Percentiles rank a stretch among this genome's conserved stretches.
phyloP scores from a whole-genome alignment of 2,113 vertebrate genomes.

The Psittacula cyanocephala region DNA sequence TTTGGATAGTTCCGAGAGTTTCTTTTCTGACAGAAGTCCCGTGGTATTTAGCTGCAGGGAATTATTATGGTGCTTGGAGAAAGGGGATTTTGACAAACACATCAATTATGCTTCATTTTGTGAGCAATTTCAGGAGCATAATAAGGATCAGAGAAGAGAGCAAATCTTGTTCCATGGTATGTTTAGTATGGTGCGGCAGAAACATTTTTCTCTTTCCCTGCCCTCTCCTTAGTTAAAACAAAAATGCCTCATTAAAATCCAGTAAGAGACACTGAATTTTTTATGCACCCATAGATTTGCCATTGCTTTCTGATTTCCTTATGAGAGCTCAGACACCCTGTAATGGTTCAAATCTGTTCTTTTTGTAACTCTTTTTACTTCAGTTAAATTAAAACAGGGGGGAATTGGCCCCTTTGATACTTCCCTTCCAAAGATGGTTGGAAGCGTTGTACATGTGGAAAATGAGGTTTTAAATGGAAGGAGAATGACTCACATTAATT shows the following conservation, averaged over 20 bases:
- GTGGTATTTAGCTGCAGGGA: not conserved
- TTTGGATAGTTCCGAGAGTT: not conserved
- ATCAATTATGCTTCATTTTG: not conserved
- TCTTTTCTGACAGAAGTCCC: not conserved
- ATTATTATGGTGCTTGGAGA: not conserved
- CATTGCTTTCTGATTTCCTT: constrained; percentile 2
- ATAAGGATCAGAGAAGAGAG: not conserved
- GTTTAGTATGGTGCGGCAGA: not conserved
- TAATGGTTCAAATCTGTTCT: constrained; percentile 20
- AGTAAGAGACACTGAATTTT: not conserved
- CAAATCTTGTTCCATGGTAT: not conserved
- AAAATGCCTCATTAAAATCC: constrained; percentile 10
- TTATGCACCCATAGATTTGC: not conserved
- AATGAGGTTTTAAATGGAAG: constrained; percentile 56
- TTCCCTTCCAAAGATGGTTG: constrained; percentile 31
- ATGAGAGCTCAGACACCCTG: not conserved
- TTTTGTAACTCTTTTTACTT: constrained; percentile 16
- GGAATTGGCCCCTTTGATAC: constrained; percentile 25
- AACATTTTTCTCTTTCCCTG: not conserved
- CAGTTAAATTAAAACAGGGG: constrained; percentile 24
- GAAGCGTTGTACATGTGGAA: constrained; percentile 24
- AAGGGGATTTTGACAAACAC: not conserved
- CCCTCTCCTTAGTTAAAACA: not conserved
- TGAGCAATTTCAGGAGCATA: not conserved
- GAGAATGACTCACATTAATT: constrained; percentile 55